Conservation (phyloP, 2,113 vertebrate species). For the Sceloporus undulatus region DNA sequence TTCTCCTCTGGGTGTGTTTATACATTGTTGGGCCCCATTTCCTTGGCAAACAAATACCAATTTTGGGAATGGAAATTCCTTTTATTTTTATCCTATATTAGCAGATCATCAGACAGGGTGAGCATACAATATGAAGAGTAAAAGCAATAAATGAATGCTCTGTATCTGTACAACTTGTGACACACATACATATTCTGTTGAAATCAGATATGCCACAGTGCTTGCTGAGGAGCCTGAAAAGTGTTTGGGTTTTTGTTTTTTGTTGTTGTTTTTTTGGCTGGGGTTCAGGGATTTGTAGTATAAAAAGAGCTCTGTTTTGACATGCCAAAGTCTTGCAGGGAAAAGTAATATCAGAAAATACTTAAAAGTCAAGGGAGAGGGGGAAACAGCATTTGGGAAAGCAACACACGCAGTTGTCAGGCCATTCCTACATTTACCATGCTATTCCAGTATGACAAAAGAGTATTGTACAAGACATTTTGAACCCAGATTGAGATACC, state of each 20-base stretch:
- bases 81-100: constrained; percentile 34
- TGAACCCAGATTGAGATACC: not conserved
- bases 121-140: not conserved
- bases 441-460: too few species aligned
- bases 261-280: too few species aligned
- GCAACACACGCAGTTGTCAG: not conserved
- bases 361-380: not conserved
- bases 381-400: not conserved
- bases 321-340: not conserved
- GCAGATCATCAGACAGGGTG: constrained; percentile 44
- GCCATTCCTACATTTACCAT: not conserved
- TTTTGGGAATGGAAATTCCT: constrained; percentile 51
- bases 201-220: not conserved
- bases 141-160: constrained; percentile 31
- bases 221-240: too few species aligned
- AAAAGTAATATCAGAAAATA: not conserved
- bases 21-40: constrained; percentile 26
- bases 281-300: too few species aligned
- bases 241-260: too few species aligned
- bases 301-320: too few species aligned
- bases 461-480: not conserved
- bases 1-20: constrained; percentile 47
- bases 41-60: constrained; percentile 40
- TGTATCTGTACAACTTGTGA: not conserved
- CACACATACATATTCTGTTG: not conserved